Evolutionary conservation across 2,888 invertebrate species (phyloP).

Genomic region (Pseudococcus jackbeardsleyi): DNA sequence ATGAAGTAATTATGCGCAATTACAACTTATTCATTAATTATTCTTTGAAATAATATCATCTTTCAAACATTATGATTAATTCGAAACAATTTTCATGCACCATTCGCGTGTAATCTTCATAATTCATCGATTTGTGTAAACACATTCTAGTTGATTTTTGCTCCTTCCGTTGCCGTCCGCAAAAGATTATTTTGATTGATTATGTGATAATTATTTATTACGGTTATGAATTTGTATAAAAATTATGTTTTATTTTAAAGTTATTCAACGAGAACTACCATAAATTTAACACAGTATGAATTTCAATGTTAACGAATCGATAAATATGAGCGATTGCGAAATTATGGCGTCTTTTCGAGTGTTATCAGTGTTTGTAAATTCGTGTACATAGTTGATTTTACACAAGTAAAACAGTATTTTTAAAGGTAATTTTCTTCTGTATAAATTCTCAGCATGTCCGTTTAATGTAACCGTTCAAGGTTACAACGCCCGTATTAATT

Average conservation of each 20-base stretch:
- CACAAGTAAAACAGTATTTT: constrained; percentile 11
- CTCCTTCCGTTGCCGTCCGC: constrained; percentile 16
- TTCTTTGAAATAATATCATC: not conserved
- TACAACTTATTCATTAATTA: not conserved
- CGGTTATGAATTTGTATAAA: constrained; percentile 47
- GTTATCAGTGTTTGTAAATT: constrained; percentile 55
- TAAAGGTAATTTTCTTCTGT: constrained; percentile 16
- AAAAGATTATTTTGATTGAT: constrained; percentile 53
- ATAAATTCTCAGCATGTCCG: not conserved
- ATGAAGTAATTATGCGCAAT: not conserved
- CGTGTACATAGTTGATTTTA: constrained; percentile 30
- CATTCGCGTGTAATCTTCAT: not conserved
- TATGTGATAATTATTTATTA: constrained; percentile 52
- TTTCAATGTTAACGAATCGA: not conserved
- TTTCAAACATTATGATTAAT: not conserved
- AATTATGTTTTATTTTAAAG: constrained; percentile 6
- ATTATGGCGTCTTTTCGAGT: constrained; percentile 34
- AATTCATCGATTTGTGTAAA: not conserved
- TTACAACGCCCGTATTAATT: not conserved
- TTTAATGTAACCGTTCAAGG: constrained; percentile 22
- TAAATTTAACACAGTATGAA: constrained; percentile 18
- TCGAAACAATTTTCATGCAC: not conserved
- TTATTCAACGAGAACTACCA: not conserved
- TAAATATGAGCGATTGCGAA: not conserved
- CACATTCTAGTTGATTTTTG: constrained; percentile 19